Base-by-base conservation (phyloP, 2,888 invertebrate genomes). In the Seladonia tumulorum region DNA sequence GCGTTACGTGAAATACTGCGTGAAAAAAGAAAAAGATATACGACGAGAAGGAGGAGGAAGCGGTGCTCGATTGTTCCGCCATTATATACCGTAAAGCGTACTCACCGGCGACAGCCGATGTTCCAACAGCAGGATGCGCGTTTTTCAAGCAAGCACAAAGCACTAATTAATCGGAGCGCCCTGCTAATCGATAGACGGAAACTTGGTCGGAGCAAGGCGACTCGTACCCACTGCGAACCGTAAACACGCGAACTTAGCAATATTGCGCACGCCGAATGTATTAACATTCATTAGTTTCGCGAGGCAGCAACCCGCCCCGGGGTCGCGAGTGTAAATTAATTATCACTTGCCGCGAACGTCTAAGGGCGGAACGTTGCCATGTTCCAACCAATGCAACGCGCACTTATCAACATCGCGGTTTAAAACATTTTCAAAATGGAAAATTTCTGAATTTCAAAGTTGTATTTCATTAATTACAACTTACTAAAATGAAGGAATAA, bases 241-340 rank as follows among this genome's bases (percentile, higher is more conserved):
- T 47, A 74, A 60, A 25, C 75, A 66, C 57, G 84, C 70, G 8
- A 83, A 75, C 78, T 75, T 83, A 14, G 35, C 76, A 18, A 39
- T 53, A 73, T 53, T 49, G 70, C n/a, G 45, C 29, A n/a, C 2
- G 39, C 14, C 22, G 83, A 77, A 82, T 75, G 57, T 49, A 85
- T 81, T 81, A 83, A 83, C 74, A 82, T 82, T 82, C 79, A 72
- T 85, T 76, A 83, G 71, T 42, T 57, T 2, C 53, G 12, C 12
- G 25, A 35, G 8, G 18, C 5, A 42, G 53, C 53, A 57, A 57
- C 53, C 25, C 35, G 29, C 74, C 74, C 73, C 35, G 53, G 39
- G 42, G 47, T 74, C 60, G 25, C 42, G 73, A 73, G 14, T 85
- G 78, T 83, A 83, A 79, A 85, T 83, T 75, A 85, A 85, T 83